Evolutionary conservation across 2,888 invertebrate genomes (phyloP), one percentile per base, ranked within the genome.

Genomic region (Hylaea fasciaria): DNA sequence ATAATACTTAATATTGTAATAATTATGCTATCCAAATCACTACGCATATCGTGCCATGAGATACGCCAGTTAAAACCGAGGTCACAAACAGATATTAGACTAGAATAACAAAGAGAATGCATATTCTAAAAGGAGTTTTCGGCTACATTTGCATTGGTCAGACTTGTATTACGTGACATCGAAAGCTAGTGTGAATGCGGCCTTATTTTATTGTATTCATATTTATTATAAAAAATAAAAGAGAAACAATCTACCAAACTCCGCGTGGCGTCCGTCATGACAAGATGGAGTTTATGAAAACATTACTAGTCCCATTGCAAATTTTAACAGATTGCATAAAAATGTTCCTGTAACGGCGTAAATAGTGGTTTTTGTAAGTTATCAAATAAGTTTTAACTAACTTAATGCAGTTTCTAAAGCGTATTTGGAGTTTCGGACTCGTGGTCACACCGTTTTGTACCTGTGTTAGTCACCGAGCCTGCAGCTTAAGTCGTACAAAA

Each of bases 301-400:
- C 77, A 83, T 83, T 88, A 89, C 91, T 91, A 91, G 91, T 91
- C 91, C 85, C 88, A 87, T 90, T 90, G 89, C 91, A 91, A 90
- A 87, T 86, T n/a, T 83, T 82, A 85, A 89, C 86, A 87, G 83
- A 83, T 85, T 88, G 88, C 83, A 89, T 87, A 76, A 82, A 83
- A 78, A 88, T 91, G 91, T 91, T 91, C 91, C 91, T 91, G 87
- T 88, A 86, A 87, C 86, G 87, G 87, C 87, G 86, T 90, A 86
- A 52, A 86, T 84, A 83, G 83, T 84, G 83, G 47, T 80, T 86
- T 80, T 81, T 79, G 80, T 87, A 88, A 85, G 83, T 85, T 82
- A 80, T 84, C 75, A 72, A 77, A 75, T 89, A 87, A 86, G 87
- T 81, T 83, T 77, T 64, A 79, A 82, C 74, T 82, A 81, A 85